Conservation (phyloP, 2,113 vertebrate species). For the Lutjanus erythropterus region DNA sequence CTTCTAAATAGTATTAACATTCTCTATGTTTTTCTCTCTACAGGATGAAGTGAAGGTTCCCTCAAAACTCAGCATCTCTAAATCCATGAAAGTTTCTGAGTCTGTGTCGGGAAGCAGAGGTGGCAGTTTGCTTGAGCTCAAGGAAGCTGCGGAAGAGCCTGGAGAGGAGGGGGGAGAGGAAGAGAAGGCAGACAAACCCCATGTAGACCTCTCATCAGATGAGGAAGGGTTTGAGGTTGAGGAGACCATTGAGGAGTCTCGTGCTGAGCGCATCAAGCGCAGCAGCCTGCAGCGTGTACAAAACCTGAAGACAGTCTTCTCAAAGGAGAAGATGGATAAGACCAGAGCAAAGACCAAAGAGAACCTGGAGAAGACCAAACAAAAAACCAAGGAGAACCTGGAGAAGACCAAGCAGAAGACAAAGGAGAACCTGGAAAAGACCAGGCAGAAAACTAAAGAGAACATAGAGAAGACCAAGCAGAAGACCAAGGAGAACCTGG, state of each 20-base stretch:
- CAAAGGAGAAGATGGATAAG: slow-evolving; percentile 93
- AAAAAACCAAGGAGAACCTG: slow-evolving; percentile 92
- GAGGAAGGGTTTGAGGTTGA: slow-evolving; percentile 95
- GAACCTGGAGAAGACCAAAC: slow-evolving; percentile 91
- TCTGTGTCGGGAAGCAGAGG: slow-evolving; percentile 83
- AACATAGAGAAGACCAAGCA: slow-evolving; percentile 94
- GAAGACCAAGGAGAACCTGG: slow-evolving; percentile 88
- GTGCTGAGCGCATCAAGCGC: slow-evolving; percentile 94
- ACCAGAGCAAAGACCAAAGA: slow-evolving; percentile 91
- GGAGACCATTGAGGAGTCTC: slow-evolving; percentile 91
- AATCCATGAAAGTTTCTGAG: slow-evolving; percentile 90
- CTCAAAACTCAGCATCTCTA: slow-evolving; percentile 91
- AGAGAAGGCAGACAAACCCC: slow-evolving; percentile 84
- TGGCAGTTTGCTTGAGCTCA: slow-evolving; percentile 78
- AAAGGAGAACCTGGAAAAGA: slow-evolving; percentile 93
- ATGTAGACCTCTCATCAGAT: slow-evolving; percentile 92
- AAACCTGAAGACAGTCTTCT: slow-evolving; percentile 96
- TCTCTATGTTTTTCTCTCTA: slow-evolving; percentile 55
- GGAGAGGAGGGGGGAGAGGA: slow-evolving; percentile 71
- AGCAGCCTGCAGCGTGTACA: slow-evolving; percentile 95
- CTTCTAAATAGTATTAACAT: not conserved
- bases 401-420: slow-evolving; percentile 90
- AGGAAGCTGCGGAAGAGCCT: slow-evolving; percentile 68
- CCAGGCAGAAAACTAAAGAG: slow-evolving; percentile 89
- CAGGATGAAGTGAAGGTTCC: slow-evolving; percentile 96